Conservation (phyloP, 2,888 invertebrate genomes). For the Ariolimax columbianus region DNA sequence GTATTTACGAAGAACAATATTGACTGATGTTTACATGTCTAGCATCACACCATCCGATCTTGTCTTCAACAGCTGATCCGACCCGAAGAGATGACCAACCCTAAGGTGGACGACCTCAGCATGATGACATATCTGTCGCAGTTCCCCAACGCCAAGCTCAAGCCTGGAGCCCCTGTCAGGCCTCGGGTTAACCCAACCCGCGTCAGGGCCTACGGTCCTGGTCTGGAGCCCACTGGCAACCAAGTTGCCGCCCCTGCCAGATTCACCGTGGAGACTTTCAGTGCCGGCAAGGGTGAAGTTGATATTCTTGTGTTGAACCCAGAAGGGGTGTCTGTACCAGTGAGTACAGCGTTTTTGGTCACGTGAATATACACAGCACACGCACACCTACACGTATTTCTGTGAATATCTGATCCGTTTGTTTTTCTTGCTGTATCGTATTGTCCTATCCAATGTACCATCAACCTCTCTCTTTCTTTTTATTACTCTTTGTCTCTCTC, state of each 20-base stretch:
- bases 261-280: constrained; percentile 92
- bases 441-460: too few species aligned
- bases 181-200: constrained; percentile 85
- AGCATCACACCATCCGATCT: too few species aligned
- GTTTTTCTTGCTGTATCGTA: too few species aligned
- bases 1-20: too few species aligned
- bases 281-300: constrained; percentile 89
- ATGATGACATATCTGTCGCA: constrained; percentile 97
- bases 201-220: constrained; percentile 91
- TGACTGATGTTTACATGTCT: too few species aligned
- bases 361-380: too few species aligned
- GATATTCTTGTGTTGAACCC: constrained; percentile 84
- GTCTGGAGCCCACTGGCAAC: constrained; percentile 81
- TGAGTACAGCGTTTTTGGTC: constrained; percentile 64
- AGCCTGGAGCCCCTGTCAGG: constrained; percentile 88
- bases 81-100: constrained; percentile 93
- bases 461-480: too few species aligned
- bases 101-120: constrained; percentile 93
- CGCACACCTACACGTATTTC: too few species aligned
- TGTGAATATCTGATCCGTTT: too few species aligned
- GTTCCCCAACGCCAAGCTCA: constrained; percentile 91
- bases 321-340: constrained; percentile 80
- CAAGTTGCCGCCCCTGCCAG: constrained; percentile 89
- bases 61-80: constrained; percentile 84
- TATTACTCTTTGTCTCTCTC: too few species aligned